A percentile compares a stretch with the other conserved stretches of the same genome.
Evolutionary conservation across 2,797 vertebrate genomes (phyloP).

Genomic region (Acanthurus leucopareius): DNA sequence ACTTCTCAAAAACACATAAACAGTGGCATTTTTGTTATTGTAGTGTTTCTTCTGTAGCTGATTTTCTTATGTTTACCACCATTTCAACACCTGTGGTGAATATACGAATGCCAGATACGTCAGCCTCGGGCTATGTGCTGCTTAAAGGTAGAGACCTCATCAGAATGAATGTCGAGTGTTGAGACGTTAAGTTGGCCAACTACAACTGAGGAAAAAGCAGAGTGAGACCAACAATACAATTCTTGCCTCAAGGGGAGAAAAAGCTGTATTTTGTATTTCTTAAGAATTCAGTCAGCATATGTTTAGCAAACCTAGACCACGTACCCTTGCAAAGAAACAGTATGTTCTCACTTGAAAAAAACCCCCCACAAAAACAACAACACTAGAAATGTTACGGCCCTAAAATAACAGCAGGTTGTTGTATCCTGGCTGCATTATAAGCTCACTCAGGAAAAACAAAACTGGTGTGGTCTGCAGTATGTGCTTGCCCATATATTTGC

Average conservation of each 20-base stretch:
- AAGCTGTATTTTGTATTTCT: conserved; percentile 37
- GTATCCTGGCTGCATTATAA: conserved; percentile 42
- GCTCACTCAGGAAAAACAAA: conserved; percentile 68
- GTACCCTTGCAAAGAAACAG: not conserved
- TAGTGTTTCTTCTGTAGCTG: not conserved
- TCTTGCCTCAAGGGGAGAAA: conserved; percentile 35
- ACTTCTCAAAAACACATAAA: conserved; percentile 6
- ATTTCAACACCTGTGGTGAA: conserved; percentile 47
- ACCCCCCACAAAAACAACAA: not conserved
- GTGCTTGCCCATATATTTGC: conserved; percentile 61
- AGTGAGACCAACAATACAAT: conserved; percentile 26
- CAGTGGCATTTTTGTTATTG: conserved; percentile 11
- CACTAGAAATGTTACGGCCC: conserved; percentile 28
- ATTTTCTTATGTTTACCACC: conserved; percentile 33
- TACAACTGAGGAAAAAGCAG: conserved; percentile 35
- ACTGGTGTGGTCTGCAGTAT: conserved; percentile 69
- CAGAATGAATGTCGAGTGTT: conserved; percentile 55
- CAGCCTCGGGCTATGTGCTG: conserved; percentile 44
- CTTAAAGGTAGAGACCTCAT: conserved; percentile 64
- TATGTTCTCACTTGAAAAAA: conserved; percentile 7
- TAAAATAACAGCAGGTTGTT: conserved; percentile 59
- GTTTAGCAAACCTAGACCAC: conserved; percentile 33
- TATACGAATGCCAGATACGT: conserved; percentile 35
- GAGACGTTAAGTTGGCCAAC: conserved; percentile 51
- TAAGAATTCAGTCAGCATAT: conserved; percentile 37